Conservation (phyloP, 2,113 vertebrate species). For the Cygnus atratus region DNA sequence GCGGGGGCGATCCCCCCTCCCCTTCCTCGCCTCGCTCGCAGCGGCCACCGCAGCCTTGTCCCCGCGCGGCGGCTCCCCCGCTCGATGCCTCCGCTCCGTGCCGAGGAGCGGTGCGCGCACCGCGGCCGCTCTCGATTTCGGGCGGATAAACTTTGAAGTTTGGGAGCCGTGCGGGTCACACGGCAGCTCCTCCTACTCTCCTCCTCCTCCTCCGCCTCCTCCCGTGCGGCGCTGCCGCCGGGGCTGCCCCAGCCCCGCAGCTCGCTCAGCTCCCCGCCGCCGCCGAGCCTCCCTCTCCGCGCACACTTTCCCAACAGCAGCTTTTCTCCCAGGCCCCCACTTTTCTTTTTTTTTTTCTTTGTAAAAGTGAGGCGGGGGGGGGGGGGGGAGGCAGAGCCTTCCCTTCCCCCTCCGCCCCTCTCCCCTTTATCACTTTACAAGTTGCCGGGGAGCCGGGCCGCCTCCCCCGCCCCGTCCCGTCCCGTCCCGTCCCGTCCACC, state of each 20-base stretch:
- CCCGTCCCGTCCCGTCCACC: slow-evolving; percentile 2
- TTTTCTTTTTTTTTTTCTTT: not conserved
- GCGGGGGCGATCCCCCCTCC: not conserved
- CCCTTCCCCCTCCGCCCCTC: not conserved
- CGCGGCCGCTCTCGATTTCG: slow-evolving; percentile 65
- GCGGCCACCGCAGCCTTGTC: slow-evolving; percentile 1
- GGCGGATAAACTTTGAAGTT: slow-evolving; percentile 80
- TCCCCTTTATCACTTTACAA: not conserved
- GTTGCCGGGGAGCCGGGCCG: not conserved
- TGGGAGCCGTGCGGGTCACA: slow-evolving; percentile 71
- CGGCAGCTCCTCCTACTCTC: slow-evolving; percentile 65
- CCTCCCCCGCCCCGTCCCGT: not conserved
- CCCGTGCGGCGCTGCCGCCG: slow-evolving; percentile 17
- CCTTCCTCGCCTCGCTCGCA: not conserved
- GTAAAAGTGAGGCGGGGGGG: not conserved
- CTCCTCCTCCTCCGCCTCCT: slow-evolving; percentile 60
- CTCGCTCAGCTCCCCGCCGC: not conserved
- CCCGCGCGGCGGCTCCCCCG: not conserved
- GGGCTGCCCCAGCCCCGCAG: slow-evolving; percentile 8
- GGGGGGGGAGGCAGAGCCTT: not conserved
- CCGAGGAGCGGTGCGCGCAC: slow-evolving; percentile 31
- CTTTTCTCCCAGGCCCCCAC: not conserved
- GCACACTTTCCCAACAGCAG: not conserved
- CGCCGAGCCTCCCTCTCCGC: not conserved
- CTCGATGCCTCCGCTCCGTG: slow-evolving; percentile 10